Conservation (phyloP, 2,113 vertebrate species). For the Gambusia holbrooki region DNA sequence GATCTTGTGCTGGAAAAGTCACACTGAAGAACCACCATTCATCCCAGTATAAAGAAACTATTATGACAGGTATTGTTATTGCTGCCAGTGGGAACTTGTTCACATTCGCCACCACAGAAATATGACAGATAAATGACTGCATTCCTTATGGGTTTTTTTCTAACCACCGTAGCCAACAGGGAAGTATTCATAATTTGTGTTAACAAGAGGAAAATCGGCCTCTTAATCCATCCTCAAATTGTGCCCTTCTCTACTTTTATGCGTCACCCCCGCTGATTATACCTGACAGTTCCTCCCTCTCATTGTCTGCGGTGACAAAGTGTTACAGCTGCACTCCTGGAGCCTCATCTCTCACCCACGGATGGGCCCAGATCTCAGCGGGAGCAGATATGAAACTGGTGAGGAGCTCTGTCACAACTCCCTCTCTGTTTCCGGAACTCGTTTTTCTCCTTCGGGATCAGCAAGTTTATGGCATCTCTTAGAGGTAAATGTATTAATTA, state of each 20-base stretch:
- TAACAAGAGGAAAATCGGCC: constrained; percentile 58
- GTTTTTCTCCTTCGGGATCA: constrained; percentile 60
- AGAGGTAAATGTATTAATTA: constrained; percentile 72
- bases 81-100: constrained; percentile 25
- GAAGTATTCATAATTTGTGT: constrained; percentile 55
- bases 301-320: constrained; percentile 65
- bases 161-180: constrained; percentile 39
- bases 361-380: constrained; percentile 61
- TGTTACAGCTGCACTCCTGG: constrained; percentile 44
- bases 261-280: constrained; percentile 56
- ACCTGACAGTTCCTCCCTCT: constrained; percentile 62
- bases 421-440: constrained; percentile 53
- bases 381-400: constrained; percentile 66
- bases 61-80: constrained; percentile 22
- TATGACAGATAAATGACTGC: constrained; percentile 46
- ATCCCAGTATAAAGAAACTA: constrained; percentile 11
- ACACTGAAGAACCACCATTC: constrained; percentile 17
- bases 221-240: constrained; percentile 51
- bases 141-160: constrained; percentile 29
- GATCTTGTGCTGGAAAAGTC: constrained; percentile 33
- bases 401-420: constrained; percentile 66
- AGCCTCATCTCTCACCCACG: constrained; percentile 63
- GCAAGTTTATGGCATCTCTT: constrained; percentile 44
- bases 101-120: constrained; percentile 15
- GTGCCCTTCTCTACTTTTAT: constrained; percentile 44